Conservation (phyloP, 2,113 vertebrate genomes). For the Dicrurus megarhynchus region DNA sequence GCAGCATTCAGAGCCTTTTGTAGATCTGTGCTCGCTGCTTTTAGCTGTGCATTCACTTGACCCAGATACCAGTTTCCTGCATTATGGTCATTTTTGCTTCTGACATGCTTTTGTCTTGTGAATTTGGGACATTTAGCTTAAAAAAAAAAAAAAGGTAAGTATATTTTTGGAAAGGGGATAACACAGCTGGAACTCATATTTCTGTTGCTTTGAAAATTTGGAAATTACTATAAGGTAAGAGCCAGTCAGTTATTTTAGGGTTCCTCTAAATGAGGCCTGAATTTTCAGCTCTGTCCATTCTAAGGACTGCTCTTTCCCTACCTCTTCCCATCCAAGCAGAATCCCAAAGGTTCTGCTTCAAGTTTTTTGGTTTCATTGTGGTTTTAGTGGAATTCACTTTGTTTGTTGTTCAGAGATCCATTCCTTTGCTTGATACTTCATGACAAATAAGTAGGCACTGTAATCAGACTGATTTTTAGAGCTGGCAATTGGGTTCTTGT, state of each 20-base stretch:
- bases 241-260: background rate
- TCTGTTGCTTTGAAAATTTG: background rate
- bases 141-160: background rate
- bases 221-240: background rate
- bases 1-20: background rate
- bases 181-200: background rate
- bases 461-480: background rate
- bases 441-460: background rate
- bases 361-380: background rate
- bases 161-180: background rate
- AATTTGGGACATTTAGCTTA: background rate
- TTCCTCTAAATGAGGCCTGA: background rate
- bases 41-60: background rate
- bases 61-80: background rate
- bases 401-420: background rate
- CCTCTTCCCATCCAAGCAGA: background rate
- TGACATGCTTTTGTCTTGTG: background rate
- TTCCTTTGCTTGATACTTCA: background rate
- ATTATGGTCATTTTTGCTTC: constrained; percentile 7
- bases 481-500: background rate
- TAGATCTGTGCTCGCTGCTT: background rate
- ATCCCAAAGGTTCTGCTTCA: background rate
- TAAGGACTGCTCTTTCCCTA: background rate
- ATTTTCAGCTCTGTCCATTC: background rate
- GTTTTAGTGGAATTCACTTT: background rate